Evolutionary conservation across 2,797 vertebrate species (phyloP).

Genomic region (Crotalus adamanteus): DNA sequence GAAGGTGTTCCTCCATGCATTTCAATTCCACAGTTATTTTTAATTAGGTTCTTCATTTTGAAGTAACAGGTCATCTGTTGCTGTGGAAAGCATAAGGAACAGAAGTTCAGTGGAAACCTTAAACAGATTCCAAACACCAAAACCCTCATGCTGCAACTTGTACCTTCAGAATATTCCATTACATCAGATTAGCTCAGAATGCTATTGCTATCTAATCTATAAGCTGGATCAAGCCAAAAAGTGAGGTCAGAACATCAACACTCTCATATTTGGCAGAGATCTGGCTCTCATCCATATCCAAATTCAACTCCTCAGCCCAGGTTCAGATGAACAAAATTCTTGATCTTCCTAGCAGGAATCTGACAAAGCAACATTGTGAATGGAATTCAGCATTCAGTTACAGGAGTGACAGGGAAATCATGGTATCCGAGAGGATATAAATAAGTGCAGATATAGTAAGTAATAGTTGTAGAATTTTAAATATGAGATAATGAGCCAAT

Average conservation of each 20-base stretch:
- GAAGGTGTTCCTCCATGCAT: not conserved
- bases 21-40: not conserved
- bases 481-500: constrained; percentile 1
- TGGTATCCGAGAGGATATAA: constrained; percentile 32
- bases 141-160: not conserved
- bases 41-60: not conserved
- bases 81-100: not conserved
- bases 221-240: not conserved
- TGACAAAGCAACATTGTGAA: not conserved
- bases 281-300: not conserved
- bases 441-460: constrained; percentile 14
- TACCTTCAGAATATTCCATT: not conserved
- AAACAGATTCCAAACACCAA: not conserved
- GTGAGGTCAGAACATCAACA: constrained; percentile 5
- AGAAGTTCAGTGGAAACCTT: not conserved
- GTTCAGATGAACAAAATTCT: not conserved
- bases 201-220: constrained; percentile 7
- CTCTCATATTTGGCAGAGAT: not conserved
- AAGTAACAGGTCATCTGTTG: not conserved
- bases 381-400: constrained; percentile 5
- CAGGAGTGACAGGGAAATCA: not conserved
- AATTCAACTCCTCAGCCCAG: not conserved
- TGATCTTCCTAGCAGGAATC: constrained; percentile 1
- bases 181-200: not conserved
- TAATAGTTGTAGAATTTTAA: constrained; percentile 17